phyloP scores from a whole-genome alignment of 2,797 vertebrate genomes.

The Anguilla megastoma region DNA sequence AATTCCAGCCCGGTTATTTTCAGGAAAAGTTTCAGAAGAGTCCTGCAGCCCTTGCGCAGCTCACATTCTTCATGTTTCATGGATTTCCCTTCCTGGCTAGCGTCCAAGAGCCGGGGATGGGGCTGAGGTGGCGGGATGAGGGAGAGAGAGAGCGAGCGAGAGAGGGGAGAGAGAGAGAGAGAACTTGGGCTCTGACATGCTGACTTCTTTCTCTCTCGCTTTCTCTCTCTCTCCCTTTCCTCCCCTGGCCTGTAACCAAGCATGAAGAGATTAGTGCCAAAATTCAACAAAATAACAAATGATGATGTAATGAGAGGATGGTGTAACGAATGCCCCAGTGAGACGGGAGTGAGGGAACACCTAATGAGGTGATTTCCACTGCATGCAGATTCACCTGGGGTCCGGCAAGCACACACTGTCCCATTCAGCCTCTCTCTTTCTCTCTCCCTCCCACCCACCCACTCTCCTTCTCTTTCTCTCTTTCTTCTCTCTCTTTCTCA shows the following conservation, averaged over 20 bases:
- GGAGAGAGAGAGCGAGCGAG: conserved; percentile 22
- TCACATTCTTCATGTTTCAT: conserved; percentile 89
- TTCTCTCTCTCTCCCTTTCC: conserved; percentile 25
- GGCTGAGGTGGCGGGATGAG: conserved; percentile 41
- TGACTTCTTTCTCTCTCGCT: conserved; percentile 55
- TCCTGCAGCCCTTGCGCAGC: conserved; percentile 75
- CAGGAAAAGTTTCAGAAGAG: conserved; percentile 74
- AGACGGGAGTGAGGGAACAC: conserved; percentile 20
- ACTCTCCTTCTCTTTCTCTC: conserved; percentile 19
- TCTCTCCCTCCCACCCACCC: not conserved
- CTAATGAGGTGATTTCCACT: conserved; percentile 10
- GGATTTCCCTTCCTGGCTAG: conserved; percentile 89
- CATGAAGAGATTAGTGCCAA: conserved; percentile 77
- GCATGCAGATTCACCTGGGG: not conserved
- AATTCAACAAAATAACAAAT: conserved; percentile 83
- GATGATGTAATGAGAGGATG: conserved; percentile 72
- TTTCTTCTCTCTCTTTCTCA: not conserved
- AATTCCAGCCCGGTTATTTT: conserved; percentile 77
- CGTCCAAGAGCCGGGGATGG: conserved; percentile 71
- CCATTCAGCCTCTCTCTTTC: conserved; percentile 23
- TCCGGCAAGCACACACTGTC: not conserved
- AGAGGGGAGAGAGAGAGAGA: conserved; percentile 36
- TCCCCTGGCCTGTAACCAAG: conserved; percentile 76
- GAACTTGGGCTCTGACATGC: conserved; percentile 79
- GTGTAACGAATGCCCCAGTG: conserved; percentile 32